These are phyloP conservation scores for Flexamia atlantica DNA, from an alignment of 2,888 invertebrate species.

Conservation along the genomic window DNA sequence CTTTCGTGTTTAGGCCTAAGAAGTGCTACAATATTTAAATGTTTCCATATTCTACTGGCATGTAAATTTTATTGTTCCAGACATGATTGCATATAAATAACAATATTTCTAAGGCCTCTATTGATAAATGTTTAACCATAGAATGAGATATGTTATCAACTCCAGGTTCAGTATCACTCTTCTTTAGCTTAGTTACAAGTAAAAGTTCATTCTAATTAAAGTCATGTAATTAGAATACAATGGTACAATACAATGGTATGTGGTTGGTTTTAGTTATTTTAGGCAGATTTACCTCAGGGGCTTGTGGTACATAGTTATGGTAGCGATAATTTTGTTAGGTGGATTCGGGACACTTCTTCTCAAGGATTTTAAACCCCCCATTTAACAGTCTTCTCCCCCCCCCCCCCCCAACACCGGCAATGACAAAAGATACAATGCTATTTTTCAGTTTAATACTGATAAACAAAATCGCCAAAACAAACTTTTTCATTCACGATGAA, in stretches of 20 bases:
- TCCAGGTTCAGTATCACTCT: slow-evolving; percentile 3
- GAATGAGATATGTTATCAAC: not conserved
- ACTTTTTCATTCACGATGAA: too few relatives aligned
- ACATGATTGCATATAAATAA: not conserved
- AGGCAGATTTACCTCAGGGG: not conserved
- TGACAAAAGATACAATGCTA: too few relatives aligned
- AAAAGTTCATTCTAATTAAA: not conserved
- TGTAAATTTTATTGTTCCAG: slow-evolving; percentile 14
- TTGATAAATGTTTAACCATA: slow-evolving; percentile 1
- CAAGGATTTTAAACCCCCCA: too few relatives aligned
- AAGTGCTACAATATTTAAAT: not conserved
- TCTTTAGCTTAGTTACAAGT: not conserved
- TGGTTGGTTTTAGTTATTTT: not conserved
- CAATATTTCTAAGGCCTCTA: not conserved
- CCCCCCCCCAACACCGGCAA: too few relatives aligned
- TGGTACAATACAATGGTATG: too few relatives aligned
- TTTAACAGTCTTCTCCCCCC: too few relatives aligned
- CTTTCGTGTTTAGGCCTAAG: not conserved
- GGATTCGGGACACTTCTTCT: too few relatives aligned
- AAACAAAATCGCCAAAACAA: too few relatives aligned
- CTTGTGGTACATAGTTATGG: not conserved
- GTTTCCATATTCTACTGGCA: slow-evolving; percentile 14
- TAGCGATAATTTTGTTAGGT: too few relatives aligned
- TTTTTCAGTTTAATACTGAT: too few relatives aligned
- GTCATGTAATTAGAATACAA: too few relatives aligned